Percentiles rank a stretch among this genome's conserved stretches.
Conservation (phyloP, 2,888 invertebrate species). For the Cordilura impudica region DNA sequence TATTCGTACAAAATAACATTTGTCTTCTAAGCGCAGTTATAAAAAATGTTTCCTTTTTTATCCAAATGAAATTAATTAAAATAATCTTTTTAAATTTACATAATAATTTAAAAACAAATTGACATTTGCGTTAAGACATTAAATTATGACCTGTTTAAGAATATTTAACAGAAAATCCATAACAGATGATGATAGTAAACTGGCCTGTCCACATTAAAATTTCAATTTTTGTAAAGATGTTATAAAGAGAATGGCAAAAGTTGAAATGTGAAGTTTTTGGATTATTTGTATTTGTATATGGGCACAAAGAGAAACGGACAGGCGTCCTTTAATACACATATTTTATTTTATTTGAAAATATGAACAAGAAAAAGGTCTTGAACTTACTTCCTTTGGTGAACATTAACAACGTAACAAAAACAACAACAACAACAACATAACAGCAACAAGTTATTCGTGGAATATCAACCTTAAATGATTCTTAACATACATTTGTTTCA, state of each 20-base stretch:
- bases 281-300: neutral
- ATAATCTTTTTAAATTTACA: neutral
- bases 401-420: slow-evolving; percentile 14
- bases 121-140: neutral
- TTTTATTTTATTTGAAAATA: slow-evolving; percentile 20
- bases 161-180: neutral
- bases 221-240: neutral
- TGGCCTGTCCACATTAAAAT: neutral
- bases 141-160: neutral
- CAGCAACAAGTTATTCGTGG: slow-evolving; percentile 41
- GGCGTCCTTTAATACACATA: slow-evolving; percentile 14
- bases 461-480: slow-evolving; percentile 70
- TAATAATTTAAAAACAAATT: neutral
- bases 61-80: neutral
- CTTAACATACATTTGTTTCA: slow-evolving; percentile 64
- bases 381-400: slow-evolving; percentile 56
- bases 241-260: neutral
- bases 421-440: too few relatives aligned
- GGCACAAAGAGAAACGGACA: neutral
- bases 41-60: neutral
- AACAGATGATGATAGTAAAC: neutral
- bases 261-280: neutral
- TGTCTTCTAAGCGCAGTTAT: neutral
- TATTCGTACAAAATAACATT: slow-evolving; percentile 10
- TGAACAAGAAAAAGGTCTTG: slow-evolving; percentile 59